phyloP scores from a whole-genome alignment of 92 coral and sea anemone species.

The Heliopora coerulea region DNA sequence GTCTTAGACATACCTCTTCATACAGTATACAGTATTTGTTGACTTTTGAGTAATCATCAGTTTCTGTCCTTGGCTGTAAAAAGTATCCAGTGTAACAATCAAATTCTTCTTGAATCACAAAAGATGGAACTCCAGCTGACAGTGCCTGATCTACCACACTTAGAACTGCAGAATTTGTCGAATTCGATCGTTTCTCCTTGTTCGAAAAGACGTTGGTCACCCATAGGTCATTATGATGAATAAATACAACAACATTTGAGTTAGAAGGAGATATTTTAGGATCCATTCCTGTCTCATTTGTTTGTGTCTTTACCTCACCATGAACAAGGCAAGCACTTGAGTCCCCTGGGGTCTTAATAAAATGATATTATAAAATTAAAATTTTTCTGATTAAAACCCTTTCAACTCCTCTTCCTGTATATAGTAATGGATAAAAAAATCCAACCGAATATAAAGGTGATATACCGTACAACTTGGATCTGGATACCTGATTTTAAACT shows the following conservation, averaged over 20 bases:
- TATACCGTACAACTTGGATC: no score
- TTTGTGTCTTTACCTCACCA: slow-evolving; percentile 79
- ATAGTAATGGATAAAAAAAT: no score
- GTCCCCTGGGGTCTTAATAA: slow-evolving; percentile 39
- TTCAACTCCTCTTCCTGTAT: no score
- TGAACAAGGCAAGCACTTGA: slow-evolving; percentile 50
- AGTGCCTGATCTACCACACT: slow-evolving; percentile 71
- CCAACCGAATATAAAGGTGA: no score
- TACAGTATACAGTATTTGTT: slow-evolving; percentile 79
- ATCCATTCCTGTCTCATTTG: slow-evolving; percentile 85
- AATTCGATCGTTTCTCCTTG: slow-evolving; percentile 74
- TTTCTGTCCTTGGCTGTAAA: slow-evolving; percentile 79
- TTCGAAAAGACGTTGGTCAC: slow-evolving; percentile 72
- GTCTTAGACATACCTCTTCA: no score
- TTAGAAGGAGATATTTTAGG: slow-evolving; percentile 96
- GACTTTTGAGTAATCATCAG: slow-evolving; percentile 57
- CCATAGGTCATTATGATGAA: slow-evolving; percentile 96
- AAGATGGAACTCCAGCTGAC: slow-evolving; percentile 98
- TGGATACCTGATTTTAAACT: no score
- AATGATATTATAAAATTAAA: no score
- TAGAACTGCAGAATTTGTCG: slow-evolving; percentile 78
- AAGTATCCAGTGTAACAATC: slow-evolving; percentile 97
- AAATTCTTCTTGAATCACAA: slow-evolving; percentile 94
- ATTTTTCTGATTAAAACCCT: no score
- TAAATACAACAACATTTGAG: slow-evolving; percentile 82